Conservation (phyloP, 2,113 vertebrate genomes). For the Mormyrus lacerda region DNA sequence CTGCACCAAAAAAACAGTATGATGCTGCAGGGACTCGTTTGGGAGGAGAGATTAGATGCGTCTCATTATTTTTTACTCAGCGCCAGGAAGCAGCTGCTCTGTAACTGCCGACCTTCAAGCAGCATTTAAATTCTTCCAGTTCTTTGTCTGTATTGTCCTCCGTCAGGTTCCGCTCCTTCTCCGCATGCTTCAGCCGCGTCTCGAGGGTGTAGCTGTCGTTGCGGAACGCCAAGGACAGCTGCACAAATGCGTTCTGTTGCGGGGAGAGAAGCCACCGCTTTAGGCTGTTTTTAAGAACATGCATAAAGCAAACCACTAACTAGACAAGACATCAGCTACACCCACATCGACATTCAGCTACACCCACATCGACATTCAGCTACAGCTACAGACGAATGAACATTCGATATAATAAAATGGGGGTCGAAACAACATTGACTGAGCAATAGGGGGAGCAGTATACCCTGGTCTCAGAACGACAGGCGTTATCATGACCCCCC, state of each 20-base stretch:
- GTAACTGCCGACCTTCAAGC: conserved; percentile 71
- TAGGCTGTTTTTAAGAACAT: neutral
- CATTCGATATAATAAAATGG: neutral
- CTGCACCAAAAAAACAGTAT: conserved; percentile 49
- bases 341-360: neutral
- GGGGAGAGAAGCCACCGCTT: conserved; percentile 25
- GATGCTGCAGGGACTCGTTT: neutral
- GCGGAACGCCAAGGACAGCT: conserved; percentile 95
- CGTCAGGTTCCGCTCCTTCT: conserved; percentile 86
- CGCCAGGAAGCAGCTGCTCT: neutral
- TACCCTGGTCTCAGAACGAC: neutral
- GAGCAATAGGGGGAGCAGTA: conserved; percentile 5
- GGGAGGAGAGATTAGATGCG: neutral
- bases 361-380: neutral
- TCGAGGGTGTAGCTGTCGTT: conserved; percentile 97
- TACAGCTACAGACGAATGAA: neutral
- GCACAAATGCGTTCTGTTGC: conserved; percentile 89
- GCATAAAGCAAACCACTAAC: neutral
- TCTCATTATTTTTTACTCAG: neutral
- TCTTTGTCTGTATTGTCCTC: conserved; percentile 94
- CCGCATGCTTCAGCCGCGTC: conserved; percentile 83
- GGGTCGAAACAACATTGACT: neutral
- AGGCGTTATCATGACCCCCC: conserved; percentile 27
- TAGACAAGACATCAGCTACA: neutral
- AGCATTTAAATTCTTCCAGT: conserved; percentile 86